These are phyloP conservation scores for Acrobasis suavella DNA, from an alignment of 2,888 invertebrate genomes.

Conservation along the genomic window DNA sequence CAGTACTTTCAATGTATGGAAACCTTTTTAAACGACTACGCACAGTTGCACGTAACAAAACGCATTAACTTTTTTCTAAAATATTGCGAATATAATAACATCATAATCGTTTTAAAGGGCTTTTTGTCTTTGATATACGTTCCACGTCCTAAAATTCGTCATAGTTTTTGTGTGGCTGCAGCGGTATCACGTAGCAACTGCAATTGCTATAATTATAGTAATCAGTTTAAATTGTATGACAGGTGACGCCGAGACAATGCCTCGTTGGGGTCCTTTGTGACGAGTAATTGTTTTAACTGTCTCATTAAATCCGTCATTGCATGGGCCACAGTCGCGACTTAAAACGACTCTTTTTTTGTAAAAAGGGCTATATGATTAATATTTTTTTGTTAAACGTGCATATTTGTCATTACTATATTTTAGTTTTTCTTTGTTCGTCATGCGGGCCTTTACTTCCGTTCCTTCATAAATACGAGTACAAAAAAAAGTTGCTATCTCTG, in stretches of 20 bases:
- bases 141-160: slow-evolving; percentile 13
- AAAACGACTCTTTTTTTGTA: slow-evolving; percentile 25
- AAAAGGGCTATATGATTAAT: too few relatives aligned
- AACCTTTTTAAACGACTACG: background rate
- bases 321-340: slow-evolving; percentile 24
- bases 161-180: slow-evolving; percentile 5
- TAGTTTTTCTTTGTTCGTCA: too few relatives aligned
- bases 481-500: too few relatives aligned
- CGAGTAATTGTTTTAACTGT: slow-evolving; percentile 60
- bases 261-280: slow-evolving; percentile 52
- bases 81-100: background rate
- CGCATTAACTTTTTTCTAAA: background rate
- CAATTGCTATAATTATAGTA: slow-evolving; percentile 58
- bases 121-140: background rate
- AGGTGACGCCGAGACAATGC: slow-evolving; percentile 62
- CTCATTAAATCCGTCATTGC: slow-evolving; percentile 55
- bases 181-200: slow-evolving; percentile 33
- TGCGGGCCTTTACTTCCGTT: too few relatives aligned
- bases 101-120: background rate
- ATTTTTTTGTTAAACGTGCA: too few relatives aligned
- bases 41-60: background rate
- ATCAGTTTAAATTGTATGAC: slow-evolving; percentile 60
- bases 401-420: too few relatives aligned
- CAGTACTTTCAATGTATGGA: background rate
- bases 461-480: too few relatives aligned